Percentiles rank a stretch among this genome's conserved stretches.
These are phyloP conservation scores for Oriolus oriolus DNA, from an alignment of 2,113 vertebrate species.

Conservation along the genomic window DNA sequence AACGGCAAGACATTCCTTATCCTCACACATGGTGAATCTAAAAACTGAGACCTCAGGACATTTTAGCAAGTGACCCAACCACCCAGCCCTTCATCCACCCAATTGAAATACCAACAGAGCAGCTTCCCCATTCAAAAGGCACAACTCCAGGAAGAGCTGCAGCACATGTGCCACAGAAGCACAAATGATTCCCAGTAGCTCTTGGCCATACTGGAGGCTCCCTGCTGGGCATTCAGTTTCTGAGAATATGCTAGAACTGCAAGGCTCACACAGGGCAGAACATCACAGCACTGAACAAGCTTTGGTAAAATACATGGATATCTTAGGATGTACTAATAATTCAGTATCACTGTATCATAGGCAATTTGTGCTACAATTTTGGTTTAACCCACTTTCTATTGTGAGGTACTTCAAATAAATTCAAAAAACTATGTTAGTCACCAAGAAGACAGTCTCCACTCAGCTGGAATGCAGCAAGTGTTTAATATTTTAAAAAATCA, in stretches of 20 bases:
- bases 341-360: background rate
- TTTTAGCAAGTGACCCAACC: background rate
- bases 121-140: background rate
- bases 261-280: background rate
- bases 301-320: background rate
- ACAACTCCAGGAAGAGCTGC: background rate
- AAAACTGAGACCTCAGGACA: background rate
- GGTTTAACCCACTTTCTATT: background rate
- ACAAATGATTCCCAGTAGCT: background rate
- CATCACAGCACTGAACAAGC: background rate
- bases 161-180: background rate
- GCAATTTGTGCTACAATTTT: background rate
- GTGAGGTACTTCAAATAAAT: background rate
- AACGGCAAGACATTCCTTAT: background rate
- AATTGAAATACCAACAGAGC: rapidly evolving
- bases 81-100: background rate
- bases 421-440: background rate
- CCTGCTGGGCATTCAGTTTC: background rate
- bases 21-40: background rate
- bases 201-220: background rate
- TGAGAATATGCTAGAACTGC: background rate
- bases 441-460: background rate
- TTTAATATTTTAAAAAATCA: background rate
- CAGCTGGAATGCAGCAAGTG: background rate
- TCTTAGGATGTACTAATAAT: background rate